These are phyloP conservation scores for Ophion slaviceki DNA, from an alignment of 2,888 invertebrate species.

Conservation along the genomic window DNA sequence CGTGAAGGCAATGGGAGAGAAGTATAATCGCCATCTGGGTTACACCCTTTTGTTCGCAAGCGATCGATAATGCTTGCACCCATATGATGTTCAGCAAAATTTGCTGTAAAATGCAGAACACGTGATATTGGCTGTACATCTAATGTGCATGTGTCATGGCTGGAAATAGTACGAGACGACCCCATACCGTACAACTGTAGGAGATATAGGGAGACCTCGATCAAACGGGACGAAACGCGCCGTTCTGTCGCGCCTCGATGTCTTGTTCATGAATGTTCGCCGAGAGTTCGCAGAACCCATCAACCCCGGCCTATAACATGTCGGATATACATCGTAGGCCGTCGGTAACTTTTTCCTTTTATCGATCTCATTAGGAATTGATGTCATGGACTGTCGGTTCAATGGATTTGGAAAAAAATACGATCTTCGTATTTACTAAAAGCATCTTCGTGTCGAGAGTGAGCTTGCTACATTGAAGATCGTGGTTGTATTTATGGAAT, in stretches of 20 bases:
- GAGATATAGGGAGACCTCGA: neutral
- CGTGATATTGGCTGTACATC: slow-evolving; percentile 23
- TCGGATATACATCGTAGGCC: neutral
- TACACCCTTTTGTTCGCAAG: neutral
- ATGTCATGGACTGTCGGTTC: neutral
- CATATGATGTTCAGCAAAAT: slow-evolving; percentile 26
- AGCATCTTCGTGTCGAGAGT: too few species aligned
- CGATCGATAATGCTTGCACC: slow-evolving; percentile 20
- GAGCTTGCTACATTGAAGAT: too few species aligned
- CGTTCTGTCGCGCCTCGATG: slow-evolving; percentile 54
- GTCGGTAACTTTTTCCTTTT: neutral
- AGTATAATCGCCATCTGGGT: neutral
- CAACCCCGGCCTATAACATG: neutral
- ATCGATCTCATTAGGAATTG: neutral
- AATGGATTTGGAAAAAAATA: too few species aligned
- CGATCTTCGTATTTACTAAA: too few species aligned
- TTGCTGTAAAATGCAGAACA: slow-evolving; percentile 17
- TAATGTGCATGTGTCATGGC: neutral
- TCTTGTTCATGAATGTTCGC: slow-evolving; percentile 52
- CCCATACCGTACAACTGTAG: slow-evolving; percentile 23
- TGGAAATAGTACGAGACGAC: neutral
- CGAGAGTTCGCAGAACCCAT: slow-evolving; percentile 23
- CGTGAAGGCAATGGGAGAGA: too few species aligned
- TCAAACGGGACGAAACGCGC: slow-evolving; percentile 41
- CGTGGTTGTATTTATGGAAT: too few species aligned